Evolutionary conservation across 2,888 invertebrate species (phyloP).

Genomic region (Spodoptera exigua): DNA sequence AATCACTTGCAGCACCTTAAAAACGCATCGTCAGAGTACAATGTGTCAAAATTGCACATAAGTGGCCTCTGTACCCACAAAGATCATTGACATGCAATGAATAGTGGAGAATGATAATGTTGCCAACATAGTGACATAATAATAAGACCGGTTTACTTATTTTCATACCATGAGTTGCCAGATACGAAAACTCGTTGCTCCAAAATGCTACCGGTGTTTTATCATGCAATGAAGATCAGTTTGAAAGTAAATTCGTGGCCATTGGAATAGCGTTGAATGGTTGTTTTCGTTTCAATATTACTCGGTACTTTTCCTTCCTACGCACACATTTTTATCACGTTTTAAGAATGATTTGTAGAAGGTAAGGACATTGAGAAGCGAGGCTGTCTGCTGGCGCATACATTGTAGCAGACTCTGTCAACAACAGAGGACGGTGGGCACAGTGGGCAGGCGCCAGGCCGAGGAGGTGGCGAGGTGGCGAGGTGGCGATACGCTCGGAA

Average conservation of each 20-base stretch:
- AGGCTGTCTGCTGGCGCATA: slow-evolving; percentile 38
- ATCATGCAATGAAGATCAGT: slow-evolving; percentile 30
- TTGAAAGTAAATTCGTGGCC: slow-evolving; percentile 25
- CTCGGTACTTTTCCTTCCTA: slow-evolving; percentile 10
- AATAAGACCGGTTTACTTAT: slow-evolving; percentile 61
- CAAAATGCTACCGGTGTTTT: slow-evolving; percentile 44
- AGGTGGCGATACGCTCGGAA: slow-evolving; percentile 75
- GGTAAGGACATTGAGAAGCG: slow-evolving; percentile 32
- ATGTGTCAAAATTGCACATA: slow-evolving; percentile 41
- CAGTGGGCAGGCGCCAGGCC: slow-evolving; percentile 59
- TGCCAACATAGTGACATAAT: slow-evolving; percentile 63
- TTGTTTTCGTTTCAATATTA: slow-evolving; percentile 9
- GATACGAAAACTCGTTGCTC: slow-evolving; percentile 43
- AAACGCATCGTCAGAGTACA: slow-evolving; percentile 38
- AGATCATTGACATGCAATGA: slow-evolving; percentile 71
- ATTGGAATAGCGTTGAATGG: slow-evolving; percentile 26
- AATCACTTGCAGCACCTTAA: slow-evolving; percentile 20
- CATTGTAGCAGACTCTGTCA: slow-evolving; percentile 39
- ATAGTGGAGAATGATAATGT: slow-evolving; percentile 65
- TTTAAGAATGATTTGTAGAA: slow-evolving; percentile 35
- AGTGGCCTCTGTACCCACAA: slow-evolving; percentile 41
- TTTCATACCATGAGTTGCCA: slow-evolving; percentile 50
- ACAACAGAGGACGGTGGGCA: slow-evolving; percentile 47
- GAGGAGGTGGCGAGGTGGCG: slow-evolving; percentile 50
- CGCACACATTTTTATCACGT: slow-evolving; percentile 7